Conservation (phyloP, 2,113 vertebrate genomes). For the Percina caprodes region DNA sequence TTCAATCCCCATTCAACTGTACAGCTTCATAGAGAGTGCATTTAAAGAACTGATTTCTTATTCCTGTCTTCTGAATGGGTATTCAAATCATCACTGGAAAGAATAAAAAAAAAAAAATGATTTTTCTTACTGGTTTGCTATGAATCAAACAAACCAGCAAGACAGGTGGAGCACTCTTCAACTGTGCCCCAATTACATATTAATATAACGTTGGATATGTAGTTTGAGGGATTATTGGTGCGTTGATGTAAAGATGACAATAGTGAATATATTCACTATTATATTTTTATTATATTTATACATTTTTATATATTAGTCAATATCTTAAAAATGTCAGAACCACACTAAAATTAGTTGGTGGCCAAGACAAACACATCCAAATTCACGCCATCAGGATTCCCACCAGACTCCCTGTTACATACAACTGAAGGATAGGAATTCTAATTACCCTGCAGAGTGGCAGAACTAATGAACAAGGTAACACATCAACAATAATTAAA, state of each 20-base stretch:
- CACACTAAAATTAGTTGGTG: neutral
- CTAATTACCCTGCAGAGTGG: neutral
- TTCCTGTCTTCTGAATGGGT: slow-evolving; percentile 3
- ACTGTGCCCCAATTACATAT: slow-evolving; percentile 39
- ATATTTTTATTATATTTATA: too few relatives aligned
- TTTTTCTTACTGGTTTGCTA: neutral
- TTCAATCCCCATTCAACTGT: slow-evolving; percentile 20
- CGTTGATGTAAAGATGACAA: neutral
- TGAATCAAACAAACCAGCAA: slow-evolving; percentile 21
- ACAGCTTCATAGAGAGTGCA: neutral
- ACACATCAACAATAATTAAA: neutral
- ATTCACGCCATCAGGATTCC: neutral
- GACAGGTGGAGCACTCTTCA: slow-evolving; percentile 2
- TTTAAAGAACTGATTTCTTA: slow-evolving; percentile 11
- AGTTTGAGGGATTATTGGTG: neutral
- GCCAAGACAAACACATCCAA: neutral
- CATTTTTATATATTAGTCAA: too few relatives aligned
- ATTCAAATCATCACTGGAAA: neutral
- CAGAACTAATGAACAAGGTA: neutral
- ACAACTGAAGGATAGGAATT: neutral
- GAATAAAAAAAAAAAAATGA: neutral
- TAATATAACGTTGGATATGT: neutral
- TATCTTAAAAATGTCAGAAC: neutral
- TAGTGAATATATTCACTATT: neutral
- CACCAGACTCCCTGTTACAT: neutral